Evolutionary conservation across 1,140 invertebrate species (phyloP), one percentile per base, ranked within the genome.

Genomic region (Trichomalopsis sarcophagae): DNA sequence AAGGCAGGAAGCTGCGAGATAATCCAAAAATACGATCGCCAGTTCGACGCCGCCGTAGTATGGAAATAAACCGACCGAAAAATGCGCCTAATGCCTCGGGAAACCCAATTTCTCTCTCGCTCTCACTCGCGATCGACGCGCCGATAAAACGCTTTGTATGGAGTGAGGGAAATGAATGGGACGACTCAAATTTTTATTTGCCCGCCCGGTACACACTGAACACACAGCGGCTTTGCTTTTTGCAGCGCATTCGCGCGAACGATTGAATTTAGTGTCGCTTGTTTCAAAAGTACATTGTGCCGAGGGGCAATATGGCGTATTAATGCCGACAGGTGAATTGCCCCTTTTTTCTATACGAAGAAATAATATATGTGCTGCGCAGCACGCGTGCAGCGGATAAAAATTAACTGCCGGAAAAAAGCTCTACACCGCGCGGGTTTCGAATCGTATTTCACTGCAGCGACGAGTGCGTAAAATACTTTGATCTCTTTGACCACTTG

Each of bases 11-110:
- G 76, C 55, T 66, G 33, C 36, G 40, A 2, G 27, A 10, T 82
- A 74, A 74, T 55, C 80, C 69, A 55, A 36, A 82, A 82, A 82
- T 82, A 82, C 69, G 80, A 81, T 81, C 14, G 40, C 69, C 6
- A 69, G 11, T 21, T 62, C 55, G 55, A 62, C 55, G 55, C 55
- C 10, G 47, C 21, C 76, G 1, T 21, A 2, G 30, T 80, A 80
- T 80, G 55, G 30, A 80, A 80, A 80, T 80, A 33, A 80, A 80
- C 47, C 47, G 47, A 30, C 47, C 17, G 55, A 78, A 62, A 62
- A 62, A 62, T 62, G 55, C 50, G 78, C n/a, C 62, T 80, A 80
- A 80, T 40, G 47, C 78, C 11, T n/a, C 3, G 6, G 7, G 6
- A 80, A 30, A 21, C 4, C 55, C 5, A 62, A n/a, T 21, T 4